A percentile compares a stretch with the other conserved stretches of the same genome.
Evolutionary conservation across 2,888 invertebrate genomes (phyloP).

Genomic region (Limnephilus lunatus): DNA sequence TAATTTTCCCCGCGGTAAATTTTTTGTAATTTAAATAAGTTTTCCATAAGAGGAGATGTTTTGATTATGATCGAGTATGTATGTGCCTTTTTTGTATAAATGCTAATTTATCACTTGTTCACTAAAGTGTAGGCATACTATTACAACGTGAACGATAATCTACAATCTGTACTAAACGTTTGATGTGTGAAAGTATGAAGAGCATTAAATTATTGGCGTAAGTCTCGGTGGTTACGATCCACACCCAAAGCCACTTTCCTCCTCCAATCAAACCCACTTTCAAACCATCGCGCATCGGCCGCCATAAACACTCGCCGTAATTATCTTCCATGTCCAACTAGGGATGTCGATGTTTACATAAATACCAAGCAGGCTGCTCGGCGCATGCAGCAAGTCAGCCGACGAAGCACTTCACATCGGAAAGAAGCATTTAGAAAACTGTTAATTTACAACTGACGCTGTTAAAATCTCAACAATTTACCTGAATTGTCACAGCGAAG

Average conservation of each 20-base stretch:
- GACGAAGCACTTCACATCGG: background rate
- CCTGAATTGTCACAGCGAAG: too few relatives aligned
- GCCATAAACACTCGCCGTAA: constrained; percentile 35
- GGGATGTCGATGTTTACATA: constrained; percentile 33
- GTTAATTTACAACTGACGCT: background rate
- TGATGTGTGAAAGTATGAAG: background rate
- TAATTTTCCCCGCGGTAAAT: too few relatives aligned
- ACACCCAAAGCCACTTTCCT: constrained; percentile 42
- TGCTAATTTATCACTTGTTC: background rate
- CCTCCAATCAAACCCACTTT: constrained; percentile 46
- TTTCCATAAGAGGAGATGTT: too few relatives aligned
- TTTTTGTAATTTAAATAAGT: too few relatives aligned
- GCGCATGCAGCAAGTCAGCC: background rate
- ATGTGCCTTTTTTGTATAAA: background rate
- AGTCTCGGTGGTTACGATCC: background rate
- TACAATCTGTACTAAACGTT: background rate
- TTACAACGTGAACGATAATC: background rate
- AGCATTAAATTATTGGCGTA: background rate
- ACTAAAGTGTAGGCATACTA: background rate
- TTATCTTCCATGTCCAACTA: constrained; percentile 41
- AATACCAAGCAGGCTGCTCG: background rate
- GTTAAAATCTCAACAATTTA: background rate
- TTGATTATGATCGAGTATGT: too few relatives aligned
- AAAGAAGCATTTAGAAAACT: background rate
- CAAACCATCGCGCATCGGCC: constrained; percentile 28